Conservation (phyloP, 2,888 invertebrate species). For the Drosophila neonasuta region DNA sequence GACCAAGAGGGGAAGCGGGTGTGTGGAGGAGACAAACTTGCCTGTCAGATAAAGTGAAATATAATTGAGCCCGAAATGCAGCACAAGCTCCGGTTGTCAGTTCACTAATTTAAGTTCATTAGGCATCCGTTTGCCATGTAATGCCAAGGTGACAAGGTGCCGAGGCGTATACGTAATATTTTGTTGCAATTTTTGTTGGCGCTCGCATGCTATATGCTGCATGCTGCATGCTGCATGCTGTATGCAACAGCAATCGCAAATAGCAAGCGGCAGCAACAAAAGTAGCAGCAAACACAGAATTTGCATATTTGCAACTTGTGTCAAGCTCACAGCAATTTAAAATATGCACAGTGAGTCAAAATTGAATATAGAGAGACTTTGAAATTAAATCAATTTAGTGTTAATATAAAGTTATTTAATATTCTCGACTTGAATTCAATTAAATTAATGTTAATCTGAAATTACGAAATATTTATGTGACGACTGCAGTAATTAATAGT, state of each 20-base stretch:
- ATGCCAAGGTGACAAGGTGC: slow-evolving; percentile 70
- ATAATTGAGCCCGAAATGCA: slow-evolving; percentile 58
- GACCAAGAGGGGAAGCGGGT: neutral
- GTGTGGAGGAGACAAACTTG: slow-evolving; percentile 11
- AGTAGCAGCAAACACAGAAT: slow-evolving; percentile 37
- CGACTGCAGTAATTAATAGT: no score
- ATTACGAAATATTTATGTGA: no score
- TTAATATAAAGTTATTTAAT: no score
- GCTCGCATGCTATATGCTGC: slow-evolving; percentile 12
- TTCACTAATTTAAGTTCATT: slow-evolving; percentile 71
- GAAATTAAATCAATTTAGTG: no score
- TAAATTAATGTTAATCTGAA: no score
- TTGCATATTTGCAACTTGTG: slow-evolving; percentile 52
- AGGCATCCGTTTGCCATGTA: slow-evolving; percentile 47
- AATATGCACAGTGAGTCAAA: slow-evolving; percentile 37
- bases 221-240: slow-evolving; percentile 4
- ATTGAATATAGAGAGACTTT: no score
- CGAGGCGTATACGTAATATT: slow-evolving; percentile 69
- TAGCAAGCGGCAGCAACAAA: neutral
- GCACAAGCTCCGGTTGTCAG: slow-evolving; percentile 28
- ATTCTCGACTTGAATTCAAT: no score
- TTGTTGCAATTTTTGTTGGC: slow-evolving; percentile 7
- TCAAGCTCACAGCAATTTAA: slow-evolving; percentile 23
- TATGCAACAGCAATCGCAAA: slow-evolving; percentile 26
- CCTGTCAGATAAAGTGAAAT: slow-evolving; percentile 69